These are phyloP conservation scores for Dicaeum eximium DNA, from an alignment of 2,113 vertebrate genomes.

Conservation along the genomic window DNA sequence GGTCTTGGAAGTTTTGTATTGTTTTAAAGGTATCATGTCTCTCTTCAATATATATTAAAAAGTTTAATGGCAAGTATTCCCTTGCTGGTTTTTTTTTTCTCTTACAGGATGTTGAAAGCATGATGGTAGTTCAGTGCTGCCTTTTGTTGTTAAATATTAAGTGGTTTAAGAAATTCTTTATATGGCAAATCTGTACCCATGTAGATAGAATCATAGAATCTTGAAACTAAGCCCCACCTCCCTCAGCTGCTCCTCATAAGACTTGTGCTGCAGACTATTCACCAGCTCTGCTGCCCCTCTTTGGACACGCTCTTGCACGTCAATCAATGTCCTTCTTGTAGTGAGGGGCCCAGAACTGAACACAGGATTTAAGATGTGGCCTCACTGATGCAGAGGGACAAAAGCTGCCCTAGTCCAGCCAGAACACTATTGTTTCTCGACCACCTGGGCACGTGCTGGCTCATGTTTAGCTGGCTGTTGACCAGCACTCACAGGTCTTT, in stretches of 20 bases:
- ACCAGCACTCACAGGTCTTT: not conserved
- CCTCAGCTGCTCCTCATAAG: not conserved
- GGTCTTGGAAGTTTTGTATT: not conserved
- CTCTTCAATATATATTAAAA: not conserved
- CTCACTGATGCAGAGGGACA: not conserved
- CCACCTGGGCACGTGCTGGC: too few relatives aligned
- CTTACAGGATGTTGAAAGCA: not conserved
- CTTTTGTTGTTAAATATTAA: not conserved
- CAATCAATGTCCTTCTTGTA: not conserved
- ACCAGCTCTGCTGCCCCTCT: not conserved
- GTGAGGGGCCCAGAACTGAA: not conserved
- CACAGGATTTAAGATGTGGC: not conserved
- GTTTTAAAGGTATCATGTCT: not conserved
- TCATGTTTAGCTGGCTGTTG: not conserved
- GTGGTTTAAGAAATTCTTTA: not conserved
- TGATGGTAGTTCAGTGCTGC: not conserved
- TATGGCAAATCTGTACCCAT: not conserved
- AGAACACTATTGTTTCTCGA: not conserved
- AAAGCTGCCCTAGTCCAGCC: not conserved
- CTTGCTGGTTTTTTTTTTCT: not conserved
- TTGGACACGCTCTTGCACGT: rapidly evolving
- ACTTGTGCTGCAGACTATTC: not conserved
- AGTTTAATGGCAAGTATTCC: not conserved
- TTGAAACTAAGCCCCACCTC: not conserved
- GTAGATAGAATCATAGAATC: not conserved